These are phyloP conservation scores for Coilia nasus DNA, from an alignment of 2,797 vertebrate species.

Conservation along the genomic window DNA sequence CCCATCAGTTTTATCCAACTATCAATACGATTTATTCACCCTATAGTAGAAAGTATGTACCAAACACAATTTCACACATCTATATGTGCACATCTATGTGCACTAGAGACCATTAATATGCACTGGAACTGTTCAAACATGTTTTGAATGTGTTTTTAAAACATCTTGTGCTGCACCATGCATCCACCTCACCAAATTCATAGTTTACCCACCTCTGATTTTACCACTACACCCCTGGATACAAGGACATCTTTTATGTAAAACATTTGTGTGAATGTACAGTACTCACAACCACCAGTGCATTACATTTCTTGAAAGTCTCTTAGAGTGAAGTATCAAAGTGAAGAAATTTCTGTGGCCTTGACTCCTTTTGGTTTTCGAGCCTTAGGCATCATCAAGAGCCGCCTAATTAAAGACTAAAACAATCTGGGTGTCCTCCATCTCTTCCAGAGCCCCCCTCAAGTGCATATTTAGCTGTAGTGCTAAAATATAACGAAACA, in stretches of 20 bases:
- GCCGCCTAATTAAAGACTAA: constrained; percentile 69
- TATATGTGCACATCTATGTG: too few species aligned
- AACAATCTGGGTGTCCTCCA: constrained; percentile 40
- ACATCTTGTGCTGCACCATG: too few species aligned
- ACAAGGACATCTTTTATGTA: neutral
- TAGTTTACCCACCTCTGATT: too few species aligned
- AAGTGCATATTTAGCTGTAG: constrained; percentile 59
- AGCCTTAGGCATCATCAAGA: constrained; percentile 56
- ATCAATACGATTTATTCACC: too few species aligned
- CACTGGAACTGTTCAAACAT: too few species aligned
- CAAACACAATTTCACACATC: too few species aligned
- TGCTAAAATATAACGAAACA: constrained; percentile 20
- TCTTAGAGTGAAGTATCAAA: neutral
- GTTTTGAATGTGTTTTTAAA: too few species aligned
- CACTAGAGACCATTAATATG: too few species aligned
- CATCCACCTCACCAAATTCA: too few species aligned
- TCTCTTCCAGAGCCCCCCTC: constrained; percentile 56
- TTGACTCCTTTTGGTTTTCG: neutral
- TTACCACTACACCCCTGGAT: too few species aligned
- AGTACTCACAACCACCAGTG: neutral
- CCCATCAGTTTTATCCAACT: too few species aligned
- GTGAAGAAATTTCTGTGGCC: neutral
- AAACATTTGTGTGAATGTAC: neutral
- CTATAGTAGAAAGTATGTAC: too few species aligned
- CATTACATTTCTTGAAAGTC: neutral